These are phyloP conservation scores for Drosophila melanogaster DNA, from an alignment of 1,140 invertebrate genomes.

Conservation along the genomic window DNA sequence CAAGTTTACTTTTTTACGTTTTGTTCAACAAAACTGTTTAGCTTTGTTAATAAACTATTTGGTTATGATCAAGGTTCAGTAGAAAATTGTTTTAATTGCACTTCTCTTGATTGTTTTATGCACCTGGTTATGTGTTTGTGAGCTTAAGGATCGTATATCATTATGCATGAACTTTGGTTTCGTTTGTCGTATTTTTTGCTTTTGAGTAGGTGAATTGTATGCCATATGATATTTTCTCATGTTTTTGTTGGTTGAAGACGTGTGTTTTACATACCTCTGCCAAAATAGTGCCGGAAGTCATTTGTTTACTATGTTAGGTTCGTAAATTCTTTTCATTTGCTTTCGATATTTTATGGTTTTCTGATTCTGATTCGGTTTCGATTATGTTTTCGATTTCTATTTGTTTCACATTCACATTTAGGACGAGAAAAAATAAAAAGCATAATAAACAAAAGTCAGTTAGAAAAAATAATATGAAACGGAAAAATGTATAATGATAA, in stretches of 20 bases:
- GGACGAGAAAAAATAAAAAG: conserved; percentile 40
- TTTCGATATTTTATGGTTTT: conserved; percentile 36
- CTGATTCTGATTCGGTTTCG: conserved; percentile 35
- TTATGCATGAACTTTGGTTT: conserved; percentile 18
- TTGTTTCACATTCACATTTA: conserved; percentile 42
- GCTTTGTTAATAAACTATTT: neutral
- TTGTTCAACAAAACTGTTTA: neutral
- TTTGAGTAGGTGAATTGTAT: conserved; percentile 28
- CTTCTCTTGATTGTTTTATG: conserved; percentile 10
- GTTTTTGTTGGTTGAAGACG: conserved; percentile 53
- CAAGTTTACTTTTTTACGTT: conserved; percentile 14
- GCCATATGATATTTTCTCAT: conserved; percentile 34
- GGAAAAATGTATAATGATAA: conserved; percentile 17
- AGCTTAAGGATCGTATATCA: neutral
- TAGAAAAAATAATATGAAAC: conserved; percentile 31
- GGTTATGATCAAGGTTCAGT: neutral
- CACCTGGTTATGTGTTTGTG: conserved; percentile 10
- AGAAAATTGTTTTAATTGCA: neutral
- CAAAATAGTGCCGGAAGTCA: conserved; percentile 85
- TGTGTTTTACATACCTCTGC: conserved; percentile 84
- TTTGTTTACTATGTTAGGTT: conserved; percentile 77
- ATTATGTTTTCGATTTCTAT: conserved; percentile 31
- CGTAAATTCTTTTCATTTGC: conserved; percentile 42
- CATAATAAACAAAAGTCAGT: conserved; percentile 28
- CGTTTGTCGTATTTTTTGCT: conserved; percentile 16